These are phyloP conservation scores for Paralvinella palmiformis DNA, from an alignment of 1,140 invertebrate genomes.

Conservation along the genomic window DNA sequence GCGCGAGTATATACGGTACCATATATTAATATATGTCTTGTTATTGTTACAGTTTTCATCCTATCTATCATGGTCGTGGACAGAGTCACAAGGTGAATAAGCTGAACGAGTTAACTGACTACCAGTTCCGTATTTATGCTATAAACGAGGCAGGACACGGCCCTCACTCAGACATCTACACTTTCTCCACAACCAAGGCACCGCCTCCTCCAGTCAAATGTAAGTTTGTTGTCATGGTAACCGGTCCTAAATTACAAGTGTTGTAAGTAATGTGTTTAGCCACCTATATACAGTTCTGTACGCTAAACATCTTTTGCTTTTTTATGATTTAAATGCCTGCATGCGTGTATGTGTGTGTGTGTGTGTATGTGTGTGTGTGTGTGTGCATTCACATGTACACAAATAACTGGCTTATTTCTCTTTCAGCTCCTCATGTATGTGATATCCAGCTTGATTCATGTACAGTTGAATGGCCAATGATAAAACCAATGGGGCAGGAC, in stretches of 20 bases:
- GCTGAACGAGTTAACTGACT: conserved; percentile 68
- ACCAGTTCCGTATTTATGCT: conserved; percentile 76
- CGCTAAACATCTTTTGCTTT: neutral
- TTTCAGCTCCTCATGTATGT: conserved; percentile 54
- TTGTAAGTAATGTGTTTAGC: too few species aligned
- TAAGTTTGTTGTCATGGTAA: conserved; percentile 27
- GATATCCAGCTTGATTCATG: conserved; percentile 51
- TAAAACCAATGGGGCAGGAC: conserved; percentile 55
- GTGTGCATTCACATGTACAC: neutral
- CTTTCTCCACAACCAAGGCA: conserved; percentile 65
- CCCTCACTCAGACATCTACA: conserved; percentile 63
- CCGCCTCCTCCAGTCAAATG: conserved; percentile 71
- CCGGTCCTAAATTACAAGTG: neutral
- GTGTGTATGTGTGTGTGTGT: too few species aligned
- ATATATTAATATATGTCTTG: too few species aligned
- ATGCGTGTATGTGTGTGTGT: too few species aligned
- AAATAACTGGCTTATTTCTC: conserved; percentile 18
- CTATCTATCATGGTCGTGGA: conserved; percentile 70
- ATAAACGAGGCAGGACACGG: conserved; percentile 76
- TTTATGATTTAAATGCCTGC: too few species aligned
- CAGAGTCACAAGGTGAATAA: conserved; percentile 72
- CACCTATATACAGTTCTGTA: neutral
- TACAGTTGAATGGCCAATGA: conserved; percentile 56
- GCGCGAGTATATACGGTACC: too few species aligned
- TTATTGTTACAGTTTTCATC: conserved; percentile 57